Base-by-base conservation (phyloP, 2,797 vertebrate genomes). In the Melanotaenia pygmaea region DNA sequence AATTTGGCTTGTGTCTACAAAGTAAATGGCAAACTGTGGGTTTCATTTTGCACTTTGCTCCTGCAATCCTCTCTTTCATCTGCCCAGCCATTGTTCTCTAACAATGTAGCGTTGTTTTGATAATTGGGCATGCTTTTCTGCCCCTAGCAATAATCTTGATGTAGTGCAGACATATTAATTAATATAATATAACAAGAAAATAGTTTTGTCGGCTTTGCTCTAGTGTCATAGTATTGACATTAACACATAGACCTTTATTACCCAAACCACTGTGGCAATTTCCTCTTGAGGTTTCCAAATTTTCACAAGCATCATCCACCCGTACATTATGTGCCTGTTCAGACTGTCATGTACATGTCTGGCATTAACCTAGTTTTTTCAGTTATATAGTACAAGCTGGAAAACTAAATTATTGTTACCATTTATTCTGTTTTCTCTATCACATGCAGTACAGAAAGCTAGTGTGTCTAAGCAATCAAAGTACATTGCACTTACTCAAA, bases 41-140 rank as follows among this genome's bases (percentile, higher is more conserved):
- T 70, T 54, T 73, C 35, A 35, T 59, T 72, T 60, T 81, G 84
- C 87, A 72, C 90, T 89, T 90, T 90, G 77, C 77, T 59, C 72
- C 68, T 66, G 30, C 75, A 84, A 77, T 85, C 83, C 83, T 79
- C 75, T 67, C 72, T 64, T 60, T 81, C 58, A 80, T 75, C 40
- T 72, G 69, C 69, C 82, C 59, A 54, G 75, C 77, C 28, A 10
- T 81, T 88, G 76, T 87, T 86, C 74, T 64, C 64, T 28, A 86
- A 91, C 86, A 89, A 79, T 83, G 80, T 70, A 1, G 62, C 70
- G 54, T 67, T 89, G 80, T 89, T 78, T 56, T 66, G 47, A 65
- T 61, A 24, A 67, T 72, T 71, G 64, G 43, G 54, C 53, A 8
- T 14, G 14, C 65, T 62, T 59, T 32, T 64, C 34, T 62, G 24